These are phyloP conservation scores for Microdon myrmicae DNA, from an alignment of 2,888 invertebrate species.

Conservation along the genomic window DNA sequence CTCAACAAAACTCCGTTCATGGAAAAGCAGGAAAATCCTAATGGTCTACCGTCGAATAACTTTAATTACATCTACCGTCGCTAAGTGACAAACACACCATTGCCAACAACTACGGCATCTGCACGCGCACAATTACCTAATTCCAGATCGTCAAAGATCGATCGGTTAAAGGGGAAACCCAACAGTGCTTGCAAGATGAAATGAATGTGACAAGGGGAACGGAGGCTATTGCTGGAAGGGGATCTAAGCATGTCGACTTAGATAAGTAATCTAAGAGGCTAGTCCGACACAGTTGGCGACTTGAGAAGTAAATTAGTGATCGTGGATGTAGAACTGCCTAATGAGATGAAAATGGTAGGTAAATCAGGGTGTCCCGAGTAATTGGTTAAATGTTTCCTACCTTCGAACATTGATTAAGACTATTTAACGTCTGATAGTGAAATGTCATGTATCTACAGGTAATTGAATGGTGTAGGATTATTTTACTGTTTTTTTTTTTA, in stretches of 20 bases:
- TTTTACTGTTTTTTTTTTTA: too few species aligned
- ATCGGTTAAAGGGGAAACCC: background rate
- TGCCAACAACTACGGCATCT: conserved; percentile 34
- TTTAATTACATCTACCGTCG: conserved; percentile 31
- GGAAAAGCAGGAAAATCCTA: conserved; percentile 39
- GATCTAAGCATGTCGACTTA: conserved; percentile 33
- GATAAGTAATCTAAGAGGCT: conserved; percentile 43
- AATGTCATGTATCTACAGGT: conserved; percentile 33
- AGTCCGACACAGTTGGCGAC: conserved; percentile 43
- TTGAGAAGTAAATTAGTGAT: conserved; percentile 52
- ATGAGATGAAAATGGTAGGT: conserved; percentile 46
- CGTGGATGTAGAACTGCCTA: conserved; percentile 49
- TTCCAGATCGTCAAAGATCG: conserved; percentile 32
- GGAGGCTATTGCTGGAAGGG: conserved; percentile 1
- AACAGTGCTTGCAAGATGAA: background rate
- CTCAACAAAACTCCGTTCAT: conserved; percentile 22
- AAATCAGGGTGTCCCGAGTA: conserved; percentile 46
- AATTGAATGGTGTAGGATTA: conserved; percentile 12
- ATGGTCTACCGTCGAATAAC: conserved; percentile 32
- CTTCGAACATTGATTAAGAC: conserved; percentile 40
- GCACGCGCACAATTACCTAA: conserved; percentile 50
- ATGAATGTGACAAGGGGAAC: background rate
- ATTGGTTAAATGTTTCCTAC: conserved; percentile 45
- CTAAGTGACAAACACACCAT: conserved; percentile 30
- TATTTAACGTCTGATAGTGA: conserved; percentile 46